Evolutionary conservation across 2,888 invertebrate genomes (phyloP), one percentile per base, ranked within the genome.

Genomic region (Hemithea aestivaria): DNA sequence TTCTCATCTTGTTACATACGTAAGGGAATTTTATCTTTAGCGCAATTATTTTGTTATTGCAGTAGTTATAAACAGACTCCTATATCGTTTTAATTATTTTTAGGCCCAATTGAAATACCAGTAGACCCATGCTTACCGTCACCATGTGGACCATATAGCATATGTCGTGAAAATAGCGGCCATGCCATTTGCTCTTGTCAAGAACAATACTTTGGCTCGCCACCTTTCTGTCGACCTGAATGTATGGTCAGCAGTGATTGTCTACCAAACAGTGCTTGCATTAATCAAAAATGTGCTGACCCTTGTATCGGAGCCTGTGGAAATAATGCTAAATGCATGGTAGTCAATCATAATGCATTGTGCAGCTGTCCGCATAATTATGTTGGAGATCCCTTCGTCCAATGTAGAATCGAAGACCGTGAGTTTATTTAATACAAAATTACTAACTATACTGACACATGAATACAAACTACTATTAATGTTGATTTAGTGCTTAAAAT

Each of bases 221-320:
- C 95, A 35, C 93, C 93, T 8, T 89, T 90, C 57, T 95, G 93
- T 72, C 89, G 91, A 32, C 94, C 95, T 8, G 95, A 94, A 83
- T 96, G 95, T 70, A 91, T 93, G 73, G 91, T 93, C 46, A 94
- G 94, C 74, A 91, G 94, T 28, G 95, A 96, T 65, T 96, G 96
- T 73, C 81, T 92, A 55, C 92, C 92, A 62, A 93, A 94, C 63
- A 92, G 88, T 68, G 93, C 95, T 30, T 96, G 96, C 66, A 89
- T 93, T 33, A 91, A 91, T 68, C 91, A 93, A 64, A 93, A 90
- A 75, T 96, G 96, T 68, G 89, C 89, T 45, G 93, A 96, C 73
- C 95, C 95, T 29, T 96, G 96, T 70, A 88, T 91, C 22, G 94
- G 93, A 45, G 91, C 93, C n/a, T 96, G 96, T 67, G 96, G 96